These are phyloP conservation scores for rabbit (Oryctolagus cuniculus) DNA, from an alignment of 2,113 vertebrate species.

Conservation along the genomic window DNA sequence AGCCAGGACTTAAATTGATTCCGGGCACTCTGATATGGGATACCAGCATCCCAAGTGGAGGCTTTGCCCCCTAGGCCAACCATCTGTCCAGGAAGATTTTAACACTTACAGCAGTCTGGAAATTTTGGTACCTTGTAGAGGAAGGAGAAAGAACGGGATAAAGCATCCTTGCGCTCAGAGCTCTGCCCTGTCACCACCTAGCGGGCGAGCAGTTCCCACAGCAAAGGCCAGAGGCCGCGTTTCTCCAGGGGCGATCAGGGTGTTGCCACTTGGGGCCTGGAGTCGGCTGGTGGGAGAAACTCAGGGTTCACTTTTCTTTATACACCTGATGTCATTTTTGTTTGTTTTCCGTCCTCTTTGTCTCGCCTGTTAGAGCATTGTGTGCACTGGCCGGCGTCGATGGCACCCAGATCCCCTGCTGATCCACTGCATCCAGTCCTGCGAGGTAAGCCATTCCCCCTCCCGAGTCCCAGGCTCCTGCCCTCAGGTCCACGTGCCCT, in stretches of 20 bases:
- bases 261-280: not conserved
- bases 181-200: too few species aligned
- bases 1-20: too few species aligned
- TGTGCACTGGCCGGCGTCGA: conserved; percentile 94
- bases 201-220: not conserved
- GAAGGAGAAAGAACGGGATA: not conserved
- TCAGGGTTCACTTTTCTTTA: not conserved
- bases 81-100: too few species aligned
- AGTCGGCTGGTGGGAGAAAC: not conserved
- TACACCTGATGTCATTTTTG: not conserved
- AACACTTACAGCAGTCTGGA: not conserved
- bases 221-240: not conserved
- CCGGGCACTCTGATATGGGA: too few species aligned
- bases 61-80: too few species aligned
- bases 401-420: conserved; percentile 94
- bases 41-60: too few species aligned
- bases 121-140: not conserved
- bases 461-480: too few species aligned
- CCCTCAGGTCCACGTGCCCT: not conserved
- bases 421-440: conserved; percentile 95
- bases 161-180: not conserved
- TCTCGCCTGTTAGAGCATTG: conserved; percentile 89
- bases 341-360: not conserved
- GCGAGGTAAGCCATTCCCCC: conserved; percentile 91
- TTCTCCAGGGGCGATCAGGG: fast-evolving